Evolutionary conservation across 37 sponge, comb jelly and placozoan species (phyloP).

Genomic region (Tethya wilhelma): DNA sequence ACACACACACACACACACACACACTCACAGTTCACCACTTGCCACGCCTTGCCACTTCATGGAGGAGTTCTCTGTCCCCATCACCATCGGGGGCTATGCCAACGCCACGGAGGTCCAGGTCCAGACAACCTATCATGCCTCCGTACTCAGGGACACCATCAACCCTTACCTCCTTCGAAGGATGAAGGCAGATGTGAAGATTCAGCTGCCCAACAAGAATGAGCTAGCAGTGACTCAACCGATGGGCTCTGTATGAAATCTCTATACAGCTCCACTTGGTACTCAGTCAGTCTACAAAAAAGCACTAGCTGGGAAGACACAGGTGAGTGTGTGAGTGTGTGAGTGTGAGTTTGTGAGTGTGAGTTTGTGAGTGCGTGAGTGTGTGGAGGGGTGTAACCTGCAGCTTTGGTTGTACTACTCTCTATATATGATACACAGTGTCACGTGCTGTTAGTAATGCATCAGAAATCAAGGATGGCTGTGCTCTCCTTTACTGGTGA

Average conservation of each 20-base stretch:
- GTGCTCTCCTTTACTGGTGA: too few relatives aligned
- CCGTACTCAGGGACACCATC: constrained; percentile 93
- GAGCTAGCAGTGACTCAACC: constrained; percentile 86
- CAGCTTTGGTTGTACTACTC: too few relatives aligned
- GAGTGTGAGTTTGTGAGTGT: too few relatives aligned
- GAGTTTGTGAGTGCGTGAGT: too few relatives aligned
- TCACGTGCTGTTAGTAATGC: too few relatives aligned
- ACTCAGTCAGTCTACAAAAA: constrained; percentile 90
- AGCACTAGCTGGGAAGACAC: constrained; percentile 97
- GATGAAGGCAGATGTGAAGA: constrained; percentile 86
- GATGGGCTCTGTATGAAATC: constrained; percentile 81
- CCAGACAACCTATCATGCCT: constrained; percentile 93
- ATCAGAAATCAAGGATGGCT: too few relatives aligned
- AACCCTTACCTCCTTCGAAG: constrained; percentile 93
- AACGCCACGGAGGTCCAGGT: constrained; percentile 94
- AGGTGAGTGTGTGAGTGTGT: too few relatives aligned
- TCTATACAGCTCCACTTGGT: constrained; percentile 84
- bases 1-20: too few relatives aligned
- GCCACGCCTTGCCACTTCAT: too few relatives aligned
- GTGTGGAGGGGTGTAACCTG: too few relatives aligned
- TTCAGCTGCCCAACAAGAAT: constrained; percentile 92
- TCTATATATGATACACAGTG: too few relatives aligned
- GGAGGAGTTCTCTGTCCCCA: constrained; percentile 98
- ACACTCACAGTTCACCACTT: too few relatives aligned
- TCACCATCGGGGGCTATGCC: constrained; percentile 95